These are phyloP conservation scores for Nicator chloris DNA, from an alignment of 2,113 vertebrate genomes.

Conservation along the genomic window DNA sequence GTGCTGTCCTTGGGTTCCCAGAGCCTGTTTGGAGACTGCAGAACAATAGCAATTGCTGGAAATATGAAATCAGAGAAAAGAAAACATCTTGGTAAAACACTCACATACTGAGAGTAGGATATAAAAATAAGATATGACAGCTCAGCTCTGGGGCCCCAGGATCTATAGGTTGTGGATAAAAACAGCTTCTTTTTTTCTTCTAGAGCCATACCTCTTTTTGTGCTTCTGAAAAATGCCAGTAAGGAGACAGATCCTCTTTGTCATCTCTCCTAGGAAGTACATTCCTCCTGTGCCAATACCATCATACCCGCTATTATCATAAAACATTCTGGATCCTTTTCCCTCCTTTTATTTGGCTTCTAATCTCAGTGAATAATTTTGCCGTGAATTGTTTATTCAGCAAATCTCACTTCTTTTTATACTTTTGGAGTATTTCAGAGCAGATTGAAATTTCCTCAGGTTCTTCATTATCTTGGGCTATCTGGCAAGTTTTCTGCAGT, in stretches of 20 bases:
- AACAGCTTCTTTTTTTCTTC: background rate
- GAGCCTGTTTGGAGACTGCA: background rate
- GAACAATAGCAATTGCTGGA: slow-evolving; percentile 47
- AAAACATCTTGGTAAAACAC: slow-evolving; percentile 33
- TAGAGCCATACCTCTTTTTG: background rate
- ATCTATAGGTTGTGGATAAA: slow-evolving; percentile 3
- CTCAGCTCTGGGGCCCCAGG: background rate
- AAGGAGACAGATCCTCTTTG: background rate
- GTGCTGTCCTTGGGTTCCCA: slow-evolving; percentile 10
- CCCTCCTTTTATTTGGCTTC: background rate
- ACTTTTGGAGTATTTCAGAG: background rate
- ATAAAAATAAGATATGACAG: slow-evolving; percentile 50
- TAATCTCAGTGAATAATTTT: background rate
- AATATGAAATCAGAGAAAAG: background rate
- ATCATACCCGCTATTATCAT: background rate
- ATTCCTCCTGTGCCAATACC: background rate
- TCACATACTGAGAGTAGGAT: background rate
- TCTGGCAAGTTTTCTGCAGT: background rate
- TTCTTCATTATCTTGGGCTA: background rate
- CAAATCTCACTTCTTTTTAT: background rate
- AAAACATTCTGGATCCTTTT: background rate
- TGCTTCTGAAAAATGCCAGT: slow-evolving; percentile 9
- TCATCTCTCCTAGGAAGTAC: background rate
- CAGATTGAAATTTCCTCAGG: background rate
- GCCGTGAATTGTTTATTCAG: background rate